A percentile compares a stretch with the other conserved stretches of the same genome.
Conservation (phyloP, 2,888 invertebrate species). For the Euzetes globulus region DNA sequence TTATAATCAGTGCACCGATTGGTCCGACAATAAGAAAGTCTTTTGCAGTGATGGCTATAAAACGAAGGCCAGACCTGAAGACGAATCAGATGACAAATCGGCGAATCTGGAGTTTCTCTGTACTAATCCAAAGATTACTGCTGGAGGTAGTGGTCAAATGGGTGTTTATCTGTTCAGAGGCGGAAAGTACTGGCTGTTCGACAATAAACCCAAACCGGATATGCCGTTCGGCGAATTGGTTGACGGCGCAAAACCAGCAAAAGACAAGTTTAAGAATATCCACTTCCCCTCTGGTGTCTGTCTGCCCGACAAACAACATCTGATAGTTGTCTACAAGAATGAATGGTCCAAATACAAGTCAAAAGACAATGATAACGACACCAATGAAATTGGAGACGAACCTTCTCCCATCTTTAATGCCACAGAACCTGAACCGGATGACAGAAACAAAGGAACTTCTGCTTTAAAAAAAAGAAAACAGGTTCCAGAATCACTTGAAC, state of each 20-base stretch:
- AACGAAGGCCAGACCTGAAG: not conserved
- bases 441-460: no score
- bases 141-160: not conserved
- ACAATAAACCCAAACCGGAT: not conserved
- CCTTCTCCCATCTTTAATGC: no score
- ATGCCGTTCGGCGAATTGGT: not conserved
- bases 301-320: not conserved
- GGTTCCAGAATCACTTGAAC: no score
- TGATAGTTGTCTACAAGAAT: not conserved
- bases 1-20: no score
- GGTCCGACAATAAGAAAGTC: no score
- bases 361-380: no score
- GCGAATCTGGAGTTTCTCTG: no score
- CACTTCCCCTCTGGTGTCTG: not conserved
- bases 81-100: no score
- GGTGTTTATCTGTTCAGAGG: not conserved
- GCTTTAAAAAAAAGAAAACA: no score
- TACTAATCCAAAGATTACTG: not conserved
- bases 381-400: no score
- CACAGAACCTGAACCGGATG: no score
- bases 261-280: not conserved
- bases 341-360: not conserved
- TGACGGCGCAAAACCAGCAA: not conserved
- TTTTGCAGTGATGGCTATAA: not conserved
- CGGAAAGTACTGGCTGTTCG: constrained; percentile 9